phyloP scores from a whole-genome alignment of 2,113 vertebrate species.

The Rafetus swinhoei region DNA sequence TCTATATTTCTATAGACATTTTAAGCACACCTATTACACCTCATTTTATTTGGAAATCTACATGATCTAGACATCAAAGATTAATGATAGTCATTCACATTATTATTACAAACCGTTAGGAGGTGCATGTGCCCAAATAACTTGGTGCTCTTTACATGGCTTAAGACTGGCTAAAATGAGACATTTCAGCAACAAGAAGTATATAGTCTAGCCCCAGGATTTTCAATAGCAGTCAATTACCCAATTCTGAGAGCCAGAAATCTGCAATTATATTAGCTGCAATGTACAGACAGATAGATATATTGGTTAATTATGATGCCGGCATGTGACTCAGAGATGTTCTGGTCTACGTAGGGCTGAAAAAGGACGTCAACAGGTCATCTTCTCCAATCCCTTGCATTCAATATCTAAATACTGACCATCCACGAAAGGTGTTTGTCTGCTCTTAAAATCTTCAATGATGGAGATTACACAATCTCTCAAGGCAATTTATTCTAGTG shows the following conservation, averaged over 20 bases:
- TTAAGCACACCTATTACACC: background rate
- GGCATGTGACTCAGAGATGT: background rate
- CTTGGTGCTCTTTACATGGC: background rate
- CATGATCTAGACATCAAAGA: background rate
- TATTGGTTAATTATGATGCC: background rate
- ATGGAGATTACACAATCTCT: no score
- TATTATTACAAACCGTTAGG: background rate
- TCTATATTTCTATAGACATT: background rate
- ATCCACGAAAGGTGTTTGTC: no score
- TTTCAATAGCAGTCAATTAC: background rate
- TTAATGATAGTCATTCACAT: background rate
- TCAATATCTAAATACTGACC: no score
- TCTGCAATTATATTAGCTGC: background rate
- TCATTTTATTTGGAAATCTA: background rate
- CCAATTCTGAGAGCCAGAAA: background rate
- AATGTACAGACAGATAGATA: background rate
- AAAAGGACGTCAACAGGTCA: no score
- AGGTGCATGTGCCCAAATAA: background rate
- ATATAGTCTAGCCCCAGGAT: background rate
- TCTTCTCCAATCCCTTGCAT: no score
- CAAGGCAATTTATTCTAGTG: no score
- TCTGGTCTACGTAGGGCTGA: background rate
- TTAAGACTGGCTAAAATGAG: background rate
- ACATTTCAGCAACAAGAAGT: background rate
- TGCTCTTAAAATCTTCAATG: no score